phyloP scores from a whole-genome alignment of 2,113 vertebrate genomes.

The Calypte anna region DNA sequence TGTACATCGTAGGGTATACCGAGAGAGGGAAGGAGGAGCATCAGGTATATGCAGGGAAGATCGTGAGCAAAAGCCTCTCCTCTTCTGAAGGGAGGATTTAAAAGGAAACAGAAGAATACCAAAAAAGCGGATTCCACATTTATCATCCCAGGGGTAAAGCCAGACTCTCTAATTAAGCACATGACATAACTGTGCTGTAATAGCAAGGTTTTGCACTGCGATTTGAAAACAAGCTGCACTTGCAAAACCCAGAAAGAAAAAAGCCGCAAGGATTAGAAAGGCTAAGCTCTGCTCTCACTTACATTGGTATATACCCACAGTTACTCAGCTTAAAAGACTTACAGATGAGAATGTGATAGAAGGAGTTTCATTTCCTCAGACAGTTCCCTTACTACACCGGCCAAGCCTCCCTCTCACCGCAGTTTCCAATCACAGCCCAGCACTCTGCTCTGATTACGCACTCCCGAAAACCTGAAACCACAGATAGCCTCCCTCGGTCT shows the following conservation, averaged over 20 bases:
- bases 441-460: conserved; percentile 24
- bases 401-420: conserved; percentile 17
- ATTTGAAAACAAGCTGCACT: conserved; percentile 40
- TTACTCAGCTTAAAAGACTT: conserved; percentile 30
- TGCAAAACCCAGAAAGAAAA: conserved; percentile 41
- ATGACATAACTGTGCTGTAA: conserved; percentile 49
- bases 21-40: not conserved
- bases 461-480: conserved; percentile 1
- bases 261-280: not conserved
- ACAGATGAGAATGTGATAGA: conserved; percentile 41
- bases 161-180: conserved; percentile 41
- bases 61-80: not conserved
- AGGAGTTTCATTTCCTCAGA: conserved; percentile 61
- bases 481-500: not conserved
- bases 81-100: not conserved
- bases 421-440: conserved; percentile 51
- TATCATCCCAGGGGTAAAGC: not conserved
- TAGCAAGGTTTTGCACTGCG: conserved; percentile 5
- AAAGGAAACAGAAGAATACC: not conserved
- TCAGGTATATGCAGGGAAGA: not conserved
- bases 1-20: not conserved
- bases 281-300: conserved; percentile 39
- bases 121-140: not conserved
- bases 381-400: not conserved
- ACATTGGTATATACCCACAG: not conserved